Base-by-base conservation (phyloP, 2,113 vertebrate genomes). In the Hassar affinis region DNA sequence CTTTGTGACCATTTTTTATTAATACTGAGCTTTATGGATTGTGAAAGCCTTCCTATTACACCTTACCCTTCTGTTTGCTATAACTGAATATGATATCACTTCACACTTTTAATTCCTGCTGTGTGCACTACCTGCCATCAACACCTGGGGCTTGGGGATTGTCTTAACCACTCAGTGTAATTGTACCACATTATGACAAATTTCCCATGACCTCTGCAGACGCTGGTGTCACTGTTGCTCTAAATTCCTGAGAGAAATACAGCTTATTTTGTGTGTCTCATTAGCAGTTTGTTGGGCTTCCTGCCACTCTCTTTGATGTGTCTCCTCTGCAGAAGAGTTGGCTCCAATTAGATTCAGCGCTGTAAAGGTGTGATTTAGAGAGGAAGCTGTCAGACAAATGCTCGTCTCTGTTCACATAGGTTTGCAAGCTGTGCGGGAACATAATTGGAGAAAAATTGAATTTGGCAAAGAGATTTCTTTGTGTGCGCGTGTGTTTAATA, bases 241-340 rank as follows among this genome's bases (percentile, higher is more conserved):
- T 57, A 47, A 78, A 71, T 52, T 69, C 51, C 35, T 47, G 62
- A 10, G 51, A 30, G 75, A 57, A 47, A 56, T 59, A 38, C 17
- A 33, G 33, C 49, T 25, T 42, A 17, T 54, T 84, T 68, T 78
- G 45, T 76, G 71, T 61, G 59, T 83, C 75, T 78, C 75, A 71
- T 79, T 84, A 59, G 82, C 82, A 56, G 75, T 84, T 84, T 78
- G 82, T 78, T 57, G 49, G 75, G 61, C 62, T 69, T 52, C 33
- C 74, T 84, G 82, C 82, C 82, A 84, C 52, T 84, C 42, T n/a
- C 82, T 52, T 45, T 22, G 1, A 45, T 57, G 49, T 54, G 47
- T 27, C 82, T 76, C 35, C n/a, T 61, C 78, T 71, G 69, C 57
- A 68, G 72, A 75, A 84, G 61, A 84, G 82, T 84, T 52, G 42